Percentiles rank a stretch among this genome's conserved stretches.
Evolutionary conservation across 2,888 invertebrate species (phyloP).

Genomic region (Drosophila kanekoi): DNA sequence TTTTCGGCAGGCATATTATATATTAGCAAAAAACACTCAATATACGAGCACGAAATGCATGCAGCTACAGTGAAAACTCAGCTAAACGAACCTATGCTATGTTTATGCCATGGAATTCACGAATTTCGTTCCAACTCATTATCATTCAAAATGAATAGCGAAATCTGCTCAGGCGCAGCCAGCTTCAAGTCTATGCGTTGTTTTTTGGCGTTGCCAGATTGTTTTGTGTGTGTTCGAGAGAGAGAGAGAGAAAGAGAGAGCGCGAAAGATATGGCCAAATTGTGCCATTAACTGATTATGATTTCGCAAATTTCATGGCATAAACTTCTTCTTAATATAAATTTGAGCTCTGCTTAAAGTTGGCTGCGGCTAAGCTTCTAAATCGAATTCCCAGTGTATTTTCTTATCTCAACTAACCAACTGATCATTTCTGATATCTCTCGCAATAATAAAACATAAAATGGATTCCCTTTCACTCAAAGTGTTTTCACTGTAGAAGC

Average conservation of each 20-base stretch:
- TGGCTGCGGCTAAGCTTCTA: background rate
- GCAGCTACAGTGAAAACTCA: constrained; percentile 15
- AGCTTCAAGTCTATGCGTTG: too few species aligned
- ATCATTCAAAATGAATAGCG: too few species aligned
- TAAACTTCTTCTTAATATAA: background rate
- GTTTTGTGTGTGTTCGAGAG: too few species aligned
- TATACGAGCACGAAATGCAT: constrained; percentile 9
- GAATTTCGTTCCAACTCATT: too few species aligned
- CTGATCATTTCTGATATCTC: too few species aligned
- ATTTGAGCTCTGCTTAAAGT: background rate
- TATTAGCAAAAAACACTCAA: constrained; percentile 24
- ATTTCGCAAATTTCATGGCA: constrained; percentile 1
- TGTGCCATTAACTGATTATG: background rate
- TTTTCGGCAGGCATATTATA: constrained; percentile 42
- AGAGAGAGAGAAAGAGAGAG: too few species aligned
- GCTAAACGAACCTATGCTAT: background rate
- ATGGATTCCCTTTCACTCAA: background rate
- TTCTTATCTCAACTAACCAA: too few species aligned
- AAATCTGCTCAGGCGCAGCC: too few species aligned
- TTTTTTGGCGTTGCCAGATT: background rate
- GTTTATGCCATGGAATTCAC: too few species aligned
- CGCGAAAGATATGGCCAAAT: too few species aligned
- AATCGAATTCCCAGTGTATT: background rate
- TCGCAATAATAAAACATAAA: too few species aligned
- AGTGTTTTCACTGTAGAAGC: constrained; percentile 12